These are phyloP conservation scores for Shargacucullia verbasci DNA, from an alignment of 2,888 invertebrate species.

Conservation along the genomic window DNA sequence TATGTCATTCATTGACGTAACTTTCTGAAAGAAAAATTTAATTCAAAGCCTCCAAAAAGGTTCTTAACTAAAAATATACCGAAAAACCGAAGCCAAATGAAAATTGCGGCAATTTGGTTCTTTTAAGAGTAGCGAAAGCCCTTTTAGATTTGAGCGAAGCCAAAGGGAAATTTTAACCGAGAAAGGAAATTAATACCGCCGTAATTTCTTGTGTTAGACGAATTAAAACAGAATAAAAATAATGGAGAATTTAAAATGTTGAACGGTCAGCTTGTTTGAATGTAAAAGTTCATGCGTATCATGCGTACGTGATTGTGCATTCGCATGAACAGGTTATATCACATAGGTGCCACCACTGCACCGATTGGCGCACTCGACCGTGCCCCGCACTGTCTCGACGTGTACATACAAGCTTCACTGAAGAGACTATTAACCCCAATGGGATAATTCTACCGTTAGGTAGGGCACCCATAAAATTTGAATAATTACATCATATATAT, in stretches of 20 bases:
- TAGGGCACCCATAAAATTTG: constrained; percentile 46
- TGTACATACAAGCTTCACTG: constrained; percentile 25
- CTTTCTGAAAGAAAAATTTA: background rate
- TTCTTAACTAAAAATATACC: too few species aligned
- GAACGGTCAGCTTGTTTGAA: constrained; percentile 11
- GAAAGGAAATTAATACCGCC: too few species aligned
- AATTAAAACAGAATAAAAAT: too few species aligned
- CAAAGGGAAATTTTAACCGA: too few species aligned
- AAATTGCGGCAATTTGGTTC: too few species aligned
- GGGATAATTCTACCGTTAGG: constrained; percentile 41
- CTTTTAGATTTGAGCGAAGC: too few species aligned
- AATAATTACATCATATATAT: constrained; percentile 49
- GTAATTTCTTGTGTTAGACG: too few species aligned
- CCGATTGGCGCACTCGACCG: constrained; percentile 19
- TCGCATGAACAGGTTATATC: constrained; percentile 62
- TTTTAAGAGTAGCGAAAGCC: too few species aligned
- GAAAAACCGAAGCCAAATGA: too few species aligned
- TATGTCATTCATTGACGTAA: constrained; percentile 3
- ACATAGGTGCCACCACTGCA: constrained; percentile 44
- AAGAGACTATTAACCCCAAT: constrained; percentile 41
- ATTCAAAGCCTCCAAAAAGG: too few species aligned
- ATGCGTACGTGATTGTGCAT: constrained; percentile 60
- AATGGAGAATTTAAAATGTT: background rate
- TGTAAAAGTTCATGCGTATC: constrained; percentile 31
- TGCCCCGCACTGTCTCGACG: constrained; percentile 16